Evolutionary conservation across 64 coral and sea anemone species (phyloP).

Genomic region (Stichodactyla helianthus): DNA sequence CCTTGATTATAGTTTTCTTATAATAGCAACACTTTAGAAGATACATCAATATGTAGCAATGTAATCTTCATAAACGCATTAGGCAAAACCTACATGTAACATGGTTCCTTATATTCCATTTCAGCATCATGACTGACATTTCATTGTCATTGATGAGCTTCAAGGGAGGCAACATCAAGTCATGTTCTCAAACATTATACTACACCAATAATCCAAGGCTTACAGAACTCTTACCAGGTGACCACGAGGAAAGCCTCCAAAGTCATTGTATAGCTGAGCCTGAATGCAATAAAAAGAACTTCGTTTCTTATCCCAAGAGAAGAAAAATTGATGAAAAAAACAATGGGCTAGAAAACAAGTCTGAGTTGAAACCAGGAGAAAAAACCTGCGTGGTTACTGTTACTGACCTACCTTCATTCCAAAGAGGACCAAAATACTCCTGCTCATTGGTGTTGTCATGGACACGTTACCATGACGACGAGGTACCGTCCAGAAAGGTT

Average conservation of each 20-base stretch:
- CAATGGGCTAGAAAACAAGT: not conserved
- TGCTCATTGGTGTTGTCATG: slow-evolving; percentile 24
- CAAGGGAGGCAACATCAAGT: not conserved
- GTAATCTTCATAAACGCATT: no score
- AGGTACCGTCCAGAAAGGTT: not conserved
- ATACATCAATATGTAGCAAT: no score
- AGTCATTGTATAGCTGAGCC: not conserved
- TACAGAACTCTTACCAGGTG: not conserved
- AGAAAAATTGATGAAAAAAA: not conserved
- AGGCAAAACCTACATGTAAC: no score
- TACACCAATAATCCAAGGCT: not conserved
- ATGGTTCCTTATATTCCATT: not conserved
- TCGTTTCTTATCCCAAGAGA: not conserved
- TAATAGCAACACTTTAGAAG: no score
- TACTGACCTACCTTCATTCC: not conserved
- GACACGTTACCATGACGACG: not conserved
- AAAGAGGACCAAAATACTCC: not conserved
- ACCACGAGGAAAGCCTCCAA: not conserved
- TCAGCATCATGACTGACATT: not conserved
- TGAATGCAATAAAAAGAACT: not conserved
- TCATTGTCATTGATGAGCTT: not conserved
- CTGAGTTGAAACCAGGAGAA: not conserved
- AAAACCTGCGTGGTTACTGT: not conserved
- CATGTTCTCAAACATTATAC: not conserved
- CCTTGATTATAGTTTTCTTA: no score